A percentile compares a stretch with the other conserved stretches of the same genome.
Conservation (phyloP, 2,797 vertebrate species). For the Xenopus petersii region DNA sequence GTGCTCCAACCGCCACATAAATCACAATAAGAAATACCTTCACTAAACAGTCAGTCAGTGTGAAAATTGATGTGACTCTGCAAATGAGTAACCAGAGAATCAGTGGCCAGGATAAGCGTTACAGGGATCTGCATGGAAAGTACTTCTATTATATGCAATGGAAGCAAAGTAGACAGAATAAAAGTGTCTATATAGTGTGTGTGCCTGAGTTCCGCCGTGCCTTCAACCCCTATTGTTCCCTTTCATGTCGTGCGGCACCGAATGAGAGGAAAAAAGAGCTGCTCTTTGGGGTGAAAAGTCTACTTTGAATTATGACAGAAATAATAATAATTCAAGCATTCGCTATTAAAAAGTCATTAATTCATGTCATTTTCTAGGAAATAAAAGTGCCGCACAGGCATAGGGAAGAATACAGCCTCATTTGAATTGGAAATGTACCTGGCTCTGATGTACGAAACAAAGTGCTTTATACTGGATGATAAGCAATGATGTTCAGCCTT, state of each 20-base stretch:
- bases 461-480: background rate
- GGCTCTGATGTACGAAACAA: background rate
- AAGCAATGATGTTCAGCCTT: background rate
- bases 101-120: background rate
- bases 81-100: background rate
- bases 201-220: background rate
- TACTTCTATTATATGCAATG: background rate
- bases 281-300: background rate
- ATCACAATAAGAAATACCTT: background rate
- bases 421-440: background rate
- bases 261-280: too few species aligned
- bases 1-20: background rate
- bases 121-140: conserved; percentile 6
- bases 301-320: conserved; percentile 12
- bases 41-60: background rate
- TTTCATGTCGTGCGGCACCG: too few species aligned
- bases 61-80: background rate
- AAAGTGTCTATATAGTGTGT: background rate
- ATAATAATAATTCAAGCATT: background rate
- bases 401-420: conserved; percentile 7
- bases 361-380: conserved; percentile 21
- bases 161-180: background rate
- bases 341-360: conserved; percentile 22
- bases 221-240: background rate
- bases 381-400: background rate